Base-by-base conservation (phyloP, 2,888 invertebrate genomes). In the Himalopsyche anomala region DNA sequence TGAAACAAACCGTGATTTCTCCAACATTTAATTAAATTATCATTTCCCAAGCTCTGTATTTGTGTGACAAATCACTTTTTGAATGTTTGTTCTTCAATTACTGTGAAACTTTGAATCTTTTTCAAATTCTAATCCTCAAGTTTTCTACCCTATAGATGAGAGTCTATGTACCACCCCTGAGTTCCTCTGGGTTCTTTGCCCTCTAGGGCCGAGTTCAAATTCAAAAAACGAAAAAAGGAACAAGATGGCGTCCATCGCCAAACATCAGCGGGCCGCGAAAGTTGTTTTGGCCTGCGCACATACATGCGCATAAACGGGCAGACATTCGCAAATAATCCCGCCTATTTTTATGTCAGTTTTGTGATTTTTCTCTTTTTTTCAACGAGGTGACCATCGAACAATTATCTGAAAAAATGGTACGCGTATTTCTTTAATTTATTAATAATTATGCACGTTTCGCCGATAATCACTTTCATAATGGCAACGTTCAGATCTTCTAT, bases 191-290 rank as follows among this genome's bases (percentile, higher is more conserved):
- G 87, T 87, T 85, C 87, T 84, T 87, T 87, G 87, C 85, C 87
- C 87, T 85, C 83, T 87, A 82, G 85, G 87, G 85, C 86, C 85
- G 87, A 62, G 87, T 87, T 87, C 87, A 86, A 87, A 87, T 85
- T 87, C 86, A 86, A 84, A 82, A 82, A 69, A 55, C 19, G 28
- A 83, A 86, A 83, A 82, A 83, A 85, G 51, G 83, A 85, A 85
- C 38, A 74, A 62, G 36, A 54, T 80, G 81, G 86, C 87, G 85
- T 83, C 87, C 87, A 87, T 86, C 84, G 87, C 87, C 87, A 87
- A 87, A 87, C 86, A 86, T 87, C 86, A 86, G 84, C 69, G 84
- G 74, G 80, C 62, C 85, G 86, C 87, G 87, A 87, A 87, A 87
- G 87, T 87, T 87, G 87, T 56, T 86, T 85, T 82, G 84, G 86